These are phyloP conservation scores for Machimus atricapillus DNA, from an alignment of 2,888 invertebrate genomes.

Conservation along the genomic window DNA sequence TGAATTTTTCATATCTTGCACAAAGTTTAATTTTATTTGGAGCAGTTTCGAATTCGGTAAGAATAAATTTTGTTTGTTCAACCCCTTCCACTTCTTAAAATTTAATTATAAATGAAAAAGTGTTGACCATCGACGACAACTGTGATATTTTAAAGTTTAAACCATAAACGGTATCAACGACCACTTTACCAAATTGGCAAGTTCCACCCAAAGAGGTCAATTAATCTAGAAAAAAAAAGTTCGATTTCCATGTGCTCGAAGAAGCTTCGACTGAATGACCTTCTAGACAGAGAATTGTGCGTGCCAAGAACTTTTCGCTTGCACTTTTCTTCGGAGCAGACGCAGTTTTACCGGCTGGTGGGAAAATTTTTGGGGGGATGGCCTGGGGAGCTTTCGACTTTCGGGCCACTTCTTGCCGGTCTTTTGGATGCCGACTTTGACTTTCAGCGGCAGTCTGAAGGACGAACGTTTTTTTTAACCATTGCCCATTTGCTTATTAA, in stretches of 20 bases:
- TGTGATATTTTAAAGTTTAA: neutral
- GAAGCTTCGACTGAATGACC: neutral
- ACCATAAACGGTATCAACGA: neutral
- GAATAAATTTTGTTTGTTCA: neutral
- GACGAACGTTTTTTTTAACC: constrained; percentile 43
- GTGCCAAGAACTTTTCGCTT: constrained; percentile 24
- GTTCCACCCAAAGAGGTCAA: neutral
- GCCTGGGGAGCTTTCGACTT: constrained; percentile 1
- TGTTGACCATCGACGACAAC: neutral
- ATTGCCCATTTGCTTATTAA: neutral
- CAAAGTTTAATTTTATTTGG: neutral
- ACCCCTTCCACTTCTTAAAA: neutral
- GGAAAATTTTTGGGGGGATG: neutral
- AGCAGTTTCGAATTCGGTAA: neutral
- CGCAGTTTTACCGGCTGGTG: neutral
- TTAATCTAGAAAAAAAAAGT: neutral
- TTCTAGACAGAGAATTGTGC: neutral
- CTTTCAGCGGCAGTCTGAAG: constrained; percentile 50
- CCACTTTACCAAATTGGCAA: neutral
- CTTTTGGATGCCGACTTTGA: constrained; percentile 44
- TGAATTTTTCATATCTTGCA: neutral
- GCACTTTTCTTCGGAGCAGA: constrained; percentile 43
- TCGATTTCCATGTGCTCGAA: neutral
- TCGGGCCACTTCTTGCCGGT: neutral
- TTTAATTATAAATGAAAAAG: neutral